Conservation (phyloP, 2,888 invertebrate species). For the Tetheella fluctuosa region DNA sequence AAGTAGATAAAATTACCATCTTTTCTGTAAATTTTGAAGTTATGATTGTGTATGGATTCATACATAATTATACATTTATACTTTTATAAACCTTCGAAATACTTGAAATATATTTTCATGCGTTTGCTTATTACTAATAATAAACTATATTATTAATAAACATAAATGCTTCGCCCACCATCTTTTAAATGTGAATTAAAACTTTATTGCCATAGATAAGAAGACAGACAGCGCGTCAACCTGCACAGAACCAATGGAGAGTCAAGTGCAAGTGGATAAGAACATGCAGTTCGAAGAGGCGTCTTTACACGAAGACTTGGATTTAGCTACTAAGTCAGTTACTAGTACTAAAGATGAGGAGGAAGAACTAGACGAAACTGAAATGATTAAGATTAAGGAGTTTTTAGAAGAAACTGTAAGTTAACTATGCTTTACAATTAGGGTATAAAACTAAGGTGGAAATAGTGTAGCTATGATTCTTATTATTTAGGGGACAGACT, state of each 20-base stretch:
- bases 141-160: no score
- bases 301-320: conserved; percentile 52
- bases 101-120: no score
- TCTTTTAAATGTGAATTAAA: conserved; percentile 12
- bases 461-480: no score
- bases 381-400: conserved; percentile 69
- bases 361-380: conserved; percentile 71
- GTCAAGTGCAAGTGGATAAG: conserved; percentile 46
- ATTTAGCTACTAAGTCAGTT: conserved; percentile 51
- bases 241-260: conserved; percentile 52
- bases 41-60: no score
- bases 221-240: conserved; percentile 64
- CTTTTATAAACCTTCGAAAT: no score
- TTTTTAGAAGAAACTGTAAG: conserved; percentile 74
- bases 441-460: no score
- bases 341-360: conserved; percentile 68
- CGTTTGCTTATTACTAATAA: no score
- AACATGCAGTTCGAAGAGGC: conserved; percentile 44
- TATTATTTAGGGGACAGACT: no score
- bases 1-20: no score
- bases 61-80: no score
- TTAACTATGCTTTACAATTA: conserved; percentile 12
- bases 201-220: conserved; percentile 54
- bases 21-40: no score
- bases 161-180: no score